Evolutionary conservation across 2,888 invertebrate genomes (phyloP).

Genomic region (Dascillus cervinus): DNA sequence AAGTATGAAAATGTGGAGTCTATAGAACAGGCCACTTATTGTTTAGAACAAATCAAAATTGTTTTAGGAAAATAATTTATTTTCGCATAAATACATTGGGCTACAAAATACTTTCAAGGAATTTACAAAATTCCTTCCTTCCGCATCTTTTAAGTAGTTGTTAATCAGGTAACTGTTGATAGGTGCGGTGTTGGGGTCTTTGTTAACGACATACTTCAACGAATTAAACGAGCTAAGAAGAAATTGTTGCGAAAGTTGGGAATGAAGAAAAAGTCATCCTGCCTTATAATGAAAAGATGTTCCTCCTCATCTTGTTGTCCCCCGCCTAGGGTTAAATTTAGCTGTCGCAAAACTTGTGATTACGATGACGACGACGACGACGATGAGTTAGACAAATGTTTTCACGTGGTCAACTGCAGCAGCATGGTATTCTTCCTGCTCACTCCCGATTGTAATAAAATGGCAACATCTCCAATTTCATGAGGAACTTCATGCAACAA

Average conservation of each 20-base stretch:
- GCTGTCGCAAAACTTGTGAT: conserved; percentile 80
- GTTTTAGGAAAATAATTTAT: conserved; percentile 15
- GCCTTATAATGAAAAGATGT: conserved; percentile 97
- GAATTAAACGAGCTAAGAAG: too few species aligned
- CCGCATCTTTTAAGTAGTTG: too few species aligned
- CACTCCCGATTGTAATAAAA: conserved; percentile 95
- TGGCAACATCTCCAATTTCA: conserved; percentile 99
- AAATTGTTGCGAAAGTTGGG: background rate
- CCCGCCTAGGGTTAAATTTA: conserved; percentile 61
- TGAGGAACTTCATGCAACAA: conserved; percentile 98
- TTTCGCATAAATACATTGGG: too few species aligned
- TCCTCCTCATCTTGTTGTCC: conserved; percentile 79
- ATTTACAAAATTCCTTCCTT: too few species aligned
- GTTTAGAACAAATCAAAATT: conserved; percentile 65
- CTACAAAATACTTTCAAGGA: too few species aligned
- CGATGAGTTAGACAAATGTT: too few species aligned
- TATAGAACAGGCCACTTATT: conserved; percentile 66
- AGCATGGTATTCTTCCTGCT: conserved; percentile 89
- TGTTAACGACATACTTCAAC: too few species aligned
- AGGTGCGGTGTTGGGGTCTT: too few species aligned
- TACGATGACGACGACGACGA: conserved; percentile 89
- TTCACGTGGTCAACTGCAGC: conserved; percentile 85
- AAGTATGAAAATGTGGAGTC: conserved; percentile 58
- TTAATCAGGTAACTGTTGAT: too few species aligned
- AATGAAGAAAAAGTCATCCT: conserved; percentile 86